Evolutionary conservation across 1,140 invertebrate genomes (phyloP), one percentile per base, ranked within the genome.

Genomic region (Antheraea mylitta): DNA sequence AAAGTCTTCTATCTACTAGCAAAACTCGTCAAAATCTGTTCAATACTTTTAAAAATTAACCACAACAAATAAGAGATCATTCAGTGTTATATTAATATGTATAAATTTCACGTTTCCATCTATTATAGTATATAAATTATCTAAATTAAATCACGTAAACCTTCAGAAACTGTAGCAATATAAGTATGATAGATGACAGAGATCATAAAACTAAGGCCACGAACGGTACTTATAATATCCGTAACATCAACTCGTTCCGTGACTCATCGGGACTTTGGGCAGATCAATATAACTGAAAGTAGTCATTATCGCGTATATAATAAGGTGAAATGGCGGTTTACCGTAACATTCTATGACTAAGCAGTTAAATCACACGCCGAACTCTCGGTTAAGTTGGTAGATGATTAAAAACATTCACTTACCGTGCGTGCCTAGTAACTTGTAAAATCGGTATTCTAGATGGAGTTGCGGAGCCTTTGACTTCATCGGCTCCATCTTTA

Each of bases 401-500:
- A 64, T 64, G 37, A 64, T 38, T 18, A 7, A 13, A 7, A 13
- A 64, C 13, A 36, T 22, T 18, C 37, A 45, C 64, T 65, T 53
- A 65, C 64, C 64, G 16, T 58, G 48, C 30, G 65, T 96, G 93
- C 98, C 98, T 94, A 99, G 95, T 94, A 99, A 96, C 95, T 99
- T 99, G 94, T 99, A 99, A 96, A 99, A 99, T 94, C 99, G 96
- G 96, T 99, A 99, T 95, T 99, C 99, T 95, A 99, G 96, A 94
- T 99, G 99, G 87, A 99, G 95, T 94, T 99, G 99, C 74, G 99
- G 99, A 83, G 99, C 99, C 95, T 99, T 99, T 75, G 99, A 99
- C 94, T 99, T 99, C 98, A 99, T 99, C 82, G 98, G 98, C 95
- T 99, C 99, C 97, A 99, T 97, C 96, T 99, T 99, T 93, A 99